Evolutionary conservation across 2,888 invertebrate species (phyloP).

Genomic region (Limenitis camilla): DNA sequence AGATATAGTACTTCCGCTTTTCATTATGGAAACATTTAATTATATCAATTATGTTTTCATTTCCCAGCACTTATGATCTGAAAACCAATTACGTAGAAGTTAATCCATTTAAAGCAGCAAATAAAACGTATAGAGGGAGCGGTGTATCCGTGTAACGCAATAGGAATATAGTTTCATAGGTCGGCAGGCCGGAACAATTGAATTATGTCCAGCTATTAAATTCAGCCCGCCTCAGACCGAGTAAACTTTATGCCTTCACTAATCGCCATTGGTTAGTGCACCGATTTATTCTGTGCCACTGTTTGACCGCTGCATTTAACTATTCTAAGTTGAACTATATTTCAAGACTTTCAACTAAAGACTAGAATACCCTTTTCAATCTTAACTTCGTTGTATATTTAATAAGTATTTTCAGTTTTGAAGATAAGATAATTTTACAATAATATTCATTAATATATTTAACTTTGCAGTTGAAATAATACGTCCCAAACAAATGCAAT

Average conservation of each 20-base stretch:
- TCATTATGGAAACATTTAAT: no score
- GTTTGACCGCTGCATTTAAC: constrained; percentile 19
- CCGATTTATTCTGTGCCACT: constrained; percentile 33
- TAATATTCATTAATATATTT: no score
- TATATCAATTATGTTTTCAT: no score
- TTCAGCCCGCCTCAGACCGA: constrained; percentile 33
- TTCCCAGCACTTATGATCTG: no score
- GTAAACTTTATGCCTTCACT: constrained; percentile 40
- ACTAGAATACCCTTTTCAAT: no score
- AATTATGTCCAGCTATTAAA: constrained; percentile 63
- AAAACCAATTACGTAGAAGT: constrained; percentile 28
- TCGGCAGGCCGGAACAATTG: constrained; percentile 59
- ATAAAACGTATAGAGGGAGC: constrained; percentile 18
- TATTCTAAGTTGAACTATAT: constrained; percentile 12
- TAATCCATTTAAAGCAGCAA: constrained; percentile 29
- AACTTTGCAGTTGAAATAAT: no score
- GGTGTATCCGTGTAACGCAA: constrained; percentile 13
- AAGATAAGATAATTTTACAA: no score
- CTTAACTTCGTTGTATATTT: no score
- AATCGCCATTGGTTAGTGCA: constrained; percentile 39
- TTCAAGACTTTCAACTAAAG: constrained; percentile 12
- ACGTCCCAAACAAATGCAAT: no score
- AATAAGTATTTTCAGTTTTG: no score
- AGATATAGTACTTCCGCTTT: no score
- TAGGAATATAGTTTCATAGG: constrained; percentile 56